Conservation (phyloP, 2,888 invertebrate species). For the Drosophila buzzatii region DNA sequence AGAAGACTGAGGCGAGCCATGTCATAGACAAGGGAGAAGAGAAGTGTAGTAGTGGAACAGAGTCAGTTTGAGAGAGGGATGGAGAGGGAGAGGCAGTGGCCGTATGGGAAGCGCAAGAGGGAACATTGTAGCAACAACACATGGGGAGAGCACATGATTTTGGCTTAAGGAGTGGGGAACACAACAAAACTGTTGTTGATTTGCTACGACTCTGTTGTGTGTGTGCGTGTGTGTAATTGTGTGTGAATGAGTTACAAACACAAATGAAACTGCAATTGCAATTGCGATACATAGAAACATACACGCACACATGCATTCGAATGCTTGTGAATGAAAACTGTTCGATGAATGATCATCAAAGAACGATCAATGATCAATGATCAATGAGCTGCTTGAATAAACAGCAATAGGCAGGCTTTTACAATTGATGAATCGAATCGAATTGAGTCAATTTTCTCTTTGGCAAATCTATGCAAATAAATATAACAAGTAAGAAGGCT, state of each 20-base stretch:
- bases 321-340: constrained; percentile 12
- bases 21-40: not conserved
- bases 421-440: constrained; percentile 1
- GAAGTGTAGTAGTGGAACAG: no score
- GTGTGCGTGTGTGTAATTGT: constrained; percentile 10
- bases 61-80: not conserved
- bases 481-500: not conserved
- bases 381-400: constrained; percentile 20
- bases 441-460: not conserved
- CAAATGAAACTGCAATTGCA: constrained; percentile 30
- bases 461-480: not conserved
- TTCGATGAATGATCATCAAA: constrained; percentile 27
- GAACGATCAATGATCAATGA: constrained; percentile 15
- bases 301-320: not conserved
- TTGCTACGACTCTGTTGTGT: constrained; percentile 6
- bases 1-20: constrained; percentile 8
- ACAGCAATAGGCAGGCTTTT: constrained; percentile 1
- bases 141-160: constrained; percentile 9
- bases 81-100: not conserved
- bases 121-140: constrained; percentile 14
- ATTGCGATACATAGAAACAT: constrained; percentile 27
- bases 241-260: constrained; percentile 51
- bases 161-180: constrained; percentile 4
- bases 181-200: constrained; percentile 39
- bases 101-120: constrained; percentile 3